Evolutionary conservation across 2,797 vertebrate genomes (phyloP).

Genomic region (Atherinosoma microstoma): DNA sequence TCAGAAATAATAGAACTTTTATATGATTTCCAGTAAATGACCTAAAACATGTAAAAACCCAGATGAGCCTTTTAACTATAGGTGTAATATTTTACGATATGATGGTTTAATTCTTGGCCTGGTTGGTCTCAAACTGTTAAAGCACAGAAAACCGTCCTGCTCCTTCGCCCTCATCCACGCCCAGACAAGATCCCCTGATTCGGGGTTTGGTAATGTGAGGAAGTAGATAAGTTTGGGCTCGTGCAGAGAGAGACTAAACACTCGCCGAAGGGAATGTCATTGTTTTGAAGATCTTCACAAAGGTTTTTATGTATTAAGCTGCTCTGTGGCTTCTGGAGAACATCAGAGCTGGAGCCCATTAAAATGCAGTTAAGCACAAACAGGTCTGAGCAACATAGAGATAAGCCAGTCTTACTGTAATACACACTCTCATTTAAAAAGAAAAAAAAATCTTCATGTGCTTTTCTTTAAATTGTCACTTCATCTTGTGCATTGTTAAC

Average conservation of each 20-base stretch:
- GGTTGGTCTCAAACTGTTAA: conserved; percentile 6
- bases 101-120: conserved; percentile 19
- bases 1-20: conserved; percentile 29
- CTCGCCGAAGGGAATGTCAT: conserved; percentile 90
- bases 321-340: conserved; percentile 78
- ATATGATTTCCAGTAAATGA: conserved; percentile 38
- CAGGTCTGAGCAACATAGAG: conserved; percentile 78
- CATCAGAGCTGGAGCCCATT: conserved; percentile 83
- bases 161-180: conserved; percentile 26
- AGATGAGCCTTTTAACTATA: conserved; percentile 33
- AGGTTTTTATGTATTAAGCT: conserved; percentile 94
- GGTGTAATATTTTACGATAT: conserved; percentile 27
- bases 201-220: conserved; percentile 90
- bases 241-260: conserved; percentile 94
- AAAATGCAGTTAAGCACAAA: conserved; percentile 86
- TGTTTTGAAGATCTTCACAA: conserved; percentile 92
- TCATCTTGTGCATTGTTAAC: too few species aligned
- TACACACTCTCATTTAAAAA: neutral
- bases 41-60: conserved; percentile 29
- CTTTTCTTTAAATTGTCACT: too few species aligned
- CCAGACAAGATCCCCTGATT: conserved; percentile 86
- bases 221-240: conserved; percentile 88
- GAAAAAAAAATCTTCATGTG: neutral
- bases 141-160: neutral
- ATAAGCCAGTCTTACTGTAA: neutral